phyloP scores from a whole-genome alignment of 2,888 invertebrate genomes.

The Urechis unicinctus region DNA sequence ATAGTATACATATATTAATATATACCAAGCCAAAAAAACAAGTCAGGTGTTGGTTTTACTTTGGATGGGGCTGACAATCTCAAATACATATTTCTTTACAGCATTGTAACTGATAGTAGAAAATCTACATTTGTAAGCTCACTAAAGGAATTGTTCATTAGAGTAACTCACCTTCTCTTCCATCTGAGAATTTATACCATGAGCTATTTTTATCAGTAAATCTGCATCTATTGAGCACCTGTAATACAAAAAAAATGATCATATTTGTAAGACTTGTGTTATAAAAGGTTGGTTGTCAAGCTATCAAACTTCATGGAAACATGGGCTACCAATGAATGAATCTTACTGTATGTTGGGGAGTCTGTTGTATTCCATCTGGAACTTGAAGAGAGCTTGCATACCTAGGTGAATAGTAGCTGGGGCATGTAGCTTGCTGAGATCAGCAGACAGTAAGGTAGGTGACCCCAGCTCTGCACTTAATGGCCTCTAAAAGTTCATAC shows the following conservation, averaged over 20 bases:
- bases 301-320: background rate
- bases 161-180: background rate
- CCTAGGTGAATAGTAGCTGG: conserved; percentile 37
- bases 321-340: background rate
- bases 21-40: too few species aligned
- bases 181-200: background rate
- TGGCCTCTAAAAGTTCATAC: conserved; percentile 27
- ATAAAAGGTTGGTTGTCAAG: too few species aligned
- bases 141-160: too few species aligned
- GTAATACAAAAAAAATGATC: background rate
- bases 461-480: conserved; percentile 31
- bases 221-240: conserved; percentile 3
- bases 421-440: conserved; percentile 41
- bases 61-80: too few species aligned
- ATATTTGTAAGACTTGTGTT: too few species aligned
- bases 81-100: too few species aligned
- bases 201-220: background rate
- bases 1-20: too few species aligned
- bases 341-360: conserved; percentile 37
- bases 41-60: too few species aligned
- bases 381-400: conserved; percentile 36
- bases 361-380: conserved; percentile 23
- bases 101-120: too few species aligned
- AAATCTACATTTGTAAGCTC: too few species aligned
- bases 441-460: conserved; percentile 34